Base-by-base conservation (phyloP, 2,797 vertebrate species). In the Leptatherina wallacei region DNA sequence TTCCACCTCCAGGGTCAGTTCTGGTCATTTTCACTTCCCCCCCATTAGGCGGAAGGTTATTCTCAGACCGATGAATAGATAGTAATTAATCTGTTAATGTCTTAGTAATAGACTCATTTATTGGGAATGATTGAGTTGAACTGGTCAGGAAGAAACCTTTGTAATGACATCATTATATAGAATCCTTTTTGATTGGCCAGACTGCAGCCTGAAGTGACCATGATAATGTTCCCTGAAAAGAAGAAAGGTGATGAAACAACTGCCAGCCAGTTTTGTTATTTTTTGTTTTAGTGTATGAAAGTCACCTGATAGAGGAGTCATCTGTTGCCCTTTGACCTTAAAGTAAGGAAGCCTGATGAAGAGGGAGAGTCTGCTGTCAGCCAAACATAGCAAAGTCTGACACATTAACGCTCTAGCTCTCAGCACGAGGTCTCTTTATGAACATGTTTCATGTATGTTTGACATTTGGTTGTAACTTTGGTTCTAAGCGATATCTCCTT, bases 261-360 rank as follows among this genome's bases (percentile, higher is more conserved):
- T 75, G 71, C 38, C 56, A 30, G n/a, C 10, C 49, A 29, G 56
- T 51, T 8, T 77, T 35, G 55, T 63, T 30, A 9, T 51, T 3
- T 12, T 24, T 13, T 55, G 27, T 24, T 52, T 36, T 62, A 51
- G 62, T 62, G 49, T 70, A 36, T 56, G 71, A 58, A 71, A 68
- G 78, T 80, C 79, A 80, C 73, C 69, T 74, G 76, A 87, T 78
- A 82, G 71, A 77, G 66, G 65, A 62, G 70, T 77, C 91, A 90
- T 84, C 83, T 87, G 85, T 78, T 92, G 83, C 68, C 87, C 89
- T 89, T 79, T 91, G 80, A 90, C 81, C 84, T 62, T 47, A 29
- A 20, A 61, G 40, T 60, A 47, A 60, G 77, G 51, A 69, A 62
- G 58, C 76, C 71, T 85, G 69, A 73, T 79, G 42, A 69, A 55